phyloP scores from a whole-genome alignment of 2,113 vertebrate genomes.

The Megaceryle maxima region DNA sequence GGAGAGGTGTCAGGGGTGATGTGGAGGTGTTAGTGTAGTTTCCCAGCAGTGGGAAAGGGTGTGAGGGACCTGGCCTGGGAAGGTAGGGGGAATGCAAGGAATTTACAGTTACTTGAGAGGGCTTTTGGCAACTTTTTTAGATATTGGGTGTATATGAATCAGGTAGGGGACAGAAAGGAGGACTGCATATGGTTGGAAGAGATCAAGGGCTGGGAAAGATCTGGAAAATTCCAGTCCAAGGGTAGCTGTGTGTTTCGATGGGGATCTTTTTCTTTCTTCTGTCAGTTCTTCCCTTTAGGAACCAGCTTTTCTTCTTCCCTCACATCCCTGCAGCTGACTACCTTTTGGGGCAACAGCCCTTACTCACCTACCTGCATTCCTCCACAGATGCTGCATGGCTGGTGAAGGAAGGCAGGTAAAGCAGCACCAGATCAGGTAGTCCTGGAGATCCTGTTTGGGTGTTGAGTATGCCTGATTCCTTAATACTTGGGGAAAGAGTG shows the following conservation, averaged over 20 bases:
- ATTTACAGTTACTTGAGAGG: not conserved
- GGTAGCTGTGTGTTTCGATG: not conserved
- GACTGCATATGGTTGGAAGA: not conserved
- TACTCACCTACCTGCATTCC: not conserved
- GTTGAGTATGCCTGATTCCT: not conserved
- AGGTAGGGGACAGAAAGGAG: not conserved
- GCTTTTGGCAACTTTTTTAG: not conserved
- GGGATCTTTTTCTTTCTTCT: not conserved
- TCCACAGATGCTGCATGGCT: not conserved
- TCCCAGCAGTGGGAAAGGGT: not conserved
- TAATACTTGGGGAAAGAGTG: not conserved
- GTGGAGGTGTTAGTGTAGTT: rapidly evolving
- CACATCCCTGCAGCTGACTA: not conserved
- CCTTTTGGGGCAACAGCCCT: not conserved
- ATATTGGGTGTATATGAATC: not conserved
- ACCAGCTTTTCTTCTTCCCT: not conserved
- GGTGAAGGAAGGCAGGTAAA: not conserved
- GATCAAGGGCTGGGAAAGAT: not conserved
- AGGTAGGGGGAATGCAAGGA: not conserved
- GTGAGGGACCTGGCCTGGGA: rapidly evolving
- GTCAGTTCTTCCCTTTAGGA: not conserved
- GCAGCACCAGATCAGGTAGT: not conserved
- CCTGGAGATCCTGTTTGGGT: not conserved
- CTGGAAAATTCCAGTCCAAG: not conserved
- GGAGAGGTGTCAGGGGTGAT: not conserved